These are phyloP conservation scores for Perognathus longimembris DNA, from an alignment of 2,113 vertebrate species.

Conservation along the genomic window DNA sequence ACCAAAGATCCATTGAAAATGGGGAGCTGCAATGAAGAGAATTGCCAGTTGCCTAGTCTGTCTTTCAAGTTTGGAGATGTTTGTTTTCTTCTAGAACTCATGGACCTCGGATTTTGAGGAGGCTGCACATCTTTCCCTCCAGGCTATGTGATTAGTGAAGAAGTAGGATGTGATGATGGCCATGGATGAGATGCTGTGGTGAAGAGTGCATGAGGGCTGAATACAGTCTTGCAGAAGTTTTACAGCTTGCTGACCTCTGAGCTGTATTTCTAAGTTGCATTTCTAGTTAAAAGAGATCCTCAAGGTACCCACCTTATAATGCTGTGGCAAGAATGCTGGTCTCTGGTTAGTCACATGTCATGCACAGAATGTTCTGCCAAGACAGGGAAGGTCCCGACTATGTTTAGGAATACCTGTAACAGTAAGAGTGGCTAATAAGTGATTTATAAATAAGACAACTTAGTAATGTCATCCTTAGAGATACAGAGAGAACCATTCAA, in stretches of 20 bases:
- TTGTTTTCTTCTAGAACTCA: background rate
- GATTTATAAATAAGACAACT: constrained; percentile 7
- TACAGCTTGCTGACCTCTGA: background rate
- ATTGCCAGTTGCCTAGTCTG: background rate
- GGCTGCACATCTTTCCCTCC: background rate
- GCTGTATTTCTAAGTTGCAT: background rate
- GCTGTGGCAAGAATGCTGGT: background rate
- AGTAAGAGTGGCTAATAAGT: constrained; percentile 18
- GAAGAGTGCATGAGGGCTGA: background rate
- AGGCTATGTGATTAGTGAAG: background rate
- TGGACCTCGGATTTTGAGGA: background rate
- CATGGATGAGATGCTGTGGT: rapidly evolving
- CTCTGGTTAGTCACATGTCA: background rate
- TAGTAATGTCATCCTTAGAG: background rate
- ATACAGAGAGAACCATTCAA: background rate
- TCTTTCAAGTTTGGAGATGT: background rate
- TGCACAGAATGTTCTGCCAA: background rate
- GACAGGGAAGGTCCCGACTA: background rate
- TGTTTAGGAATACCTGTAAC: background rate
- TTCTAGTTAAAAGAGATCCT: constrained; percentile 25
- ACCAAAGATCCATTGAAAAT: background rate
- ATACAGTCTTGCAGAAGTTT: too few species aligned
- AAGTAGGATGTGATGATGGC: rapidly evolving
- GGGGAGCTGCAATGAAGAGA: background rate
- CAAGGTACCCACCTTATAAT: background rate